A percentile compares a stretch with the other conserved stretches of the same genome.
Evolutionary conservation across 2,113 vertebrate species (phyloP).

Genomic region (Maccullochella peelii): DNA sequence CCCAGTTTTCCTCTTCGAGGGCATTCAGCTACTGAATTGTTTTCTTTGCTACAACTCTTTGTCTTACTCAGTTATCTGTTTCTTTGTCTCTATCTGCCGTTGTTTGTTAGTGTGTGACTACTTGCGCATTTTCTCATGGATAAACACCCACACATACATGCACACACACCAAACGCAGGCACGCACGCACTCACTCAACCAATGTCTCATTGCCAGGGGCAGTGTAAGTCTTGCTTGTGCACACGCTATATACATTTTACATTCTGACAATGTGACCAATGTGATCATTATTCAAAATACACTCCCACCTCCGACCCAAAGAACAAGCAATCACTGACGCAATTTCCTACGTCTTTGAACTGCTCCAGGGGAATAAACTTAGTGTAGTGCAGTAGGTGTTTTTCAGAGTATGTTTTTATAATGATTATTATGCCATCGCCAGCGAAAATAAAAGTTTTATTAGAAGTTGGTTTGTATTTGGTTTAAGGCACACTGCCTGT

Average conservation of each 20-base stretch:
- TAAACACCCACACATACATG: conserved; percentile 13
- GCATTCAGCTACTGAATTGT: not conserved
- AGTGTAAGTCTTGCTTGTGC: conserved; percentile 41
- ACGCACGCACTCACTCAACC: conserved; percentile 33
- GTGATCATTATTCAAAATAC: conserved; percentile 75
- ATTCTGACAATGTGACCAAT: conserved; percentile 72
- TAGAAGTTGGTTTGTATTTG: conserved; percentile 40
- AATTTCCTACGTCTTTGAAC: conserved; percentile 69
- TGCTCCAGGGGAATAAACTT: conserved; percentile 59
- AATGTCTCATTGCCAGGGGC: conserved; percentile 63
- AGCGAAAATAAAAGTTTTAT: conserved; percentile 46
- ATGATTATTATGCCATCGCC: conserved; percentile 43
- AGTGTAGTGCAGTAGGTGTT: conserved; percentile 46
- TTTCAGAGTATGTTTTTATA: conserved; percentile 31
- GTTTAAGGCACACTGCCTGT: not conserved
- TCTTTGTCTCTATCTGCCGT: conserved; percentile 29
- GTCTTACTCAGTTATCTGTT: conserved; percentile 9
- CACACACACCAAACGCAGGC: not conserved
- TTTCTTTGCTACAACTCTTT: conserved; percentile 6
- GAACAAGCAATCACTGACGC: conserved; percentile 71
- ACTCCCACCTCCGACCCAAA: conserved; percentile 56
- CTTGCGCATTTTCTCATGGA: not conserved
- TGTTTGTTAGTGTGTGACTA: conserved; percentile 42
- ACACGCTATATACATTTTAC: conserved; percentile 67
- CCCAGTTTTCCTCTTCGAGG: not conserved